Evolutionary conservation across 2,888 invertebrate species (phyloP).

Genomic region (Osedax fenrisi): DNA sequence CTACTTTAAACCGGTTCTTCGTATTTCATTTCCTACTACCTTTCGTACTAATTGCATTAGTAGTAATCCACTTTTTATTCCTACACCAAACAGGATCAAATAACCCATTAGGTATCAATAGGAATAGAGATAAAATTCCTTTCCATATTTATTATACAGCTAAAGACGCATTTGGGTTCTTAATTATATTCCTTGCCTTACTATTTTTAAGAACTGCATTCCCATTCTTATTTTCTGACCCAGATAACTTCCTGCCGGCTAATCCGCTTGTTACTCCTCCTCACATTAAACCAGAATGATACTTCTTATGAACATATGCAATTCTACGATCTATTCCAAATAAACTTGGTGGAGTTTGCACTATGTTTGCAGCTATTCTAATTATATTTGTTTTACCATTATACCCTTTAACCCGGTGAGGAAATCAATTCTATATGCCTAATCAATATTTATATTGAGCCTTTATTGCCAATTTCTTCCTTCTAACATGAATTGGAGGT

Average conservation of each 20-base stretch:
- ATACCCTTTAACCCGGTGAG: constrained; percentile 53
- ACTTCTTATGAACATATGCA: constrained; percentile 70
- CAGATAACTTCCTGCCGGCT: constrained; percentile 65
- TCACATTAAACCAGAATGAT: constrained; percentile 74
- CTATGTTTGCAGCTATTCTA: constrained; percentile 59
- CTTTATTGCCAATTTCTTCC: constrained; percentile 54
- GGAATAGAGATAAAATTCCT: constrained; percentile 60
- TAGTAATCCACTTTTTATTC: constrained; percentile 59
- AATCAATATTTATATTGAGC: constrained; percentile 53
- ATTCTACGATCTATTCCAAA: constrained; percentile 69
- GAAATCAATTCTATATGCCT: constrained; percentile 53
- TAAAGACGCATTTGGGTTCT: constrained; percentile 55
- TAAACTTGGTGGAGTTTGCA: constrained; percentile 66
- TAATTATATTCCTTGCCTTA: constrained; percentile 49
- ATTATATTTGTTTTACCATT: constrained; percentile 59
- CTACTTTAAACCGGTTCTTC: constrained; percentile 67
- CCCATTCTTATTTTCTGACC: constrained; percentile 60
- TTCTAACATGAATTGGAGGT: constrained; percentile 64
- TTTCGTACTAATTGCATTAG: constrained; percentile 58
- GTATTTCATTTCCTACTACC: constrained; percentile 64
- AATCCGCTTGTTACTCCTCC: constrained; percentile 61
- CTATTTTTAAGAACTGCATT: constrained; percentile 54
- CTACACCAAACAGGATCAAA: constrained; percentile 62
- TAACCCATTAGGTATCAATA: constrained; percentile 60
- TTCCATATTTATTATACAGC: constrained; percentile 61